Evolutionary conservation across 1,140 invertebrate species (phyloP).

Genomic region (Drosophila tsacasi): DNA sequence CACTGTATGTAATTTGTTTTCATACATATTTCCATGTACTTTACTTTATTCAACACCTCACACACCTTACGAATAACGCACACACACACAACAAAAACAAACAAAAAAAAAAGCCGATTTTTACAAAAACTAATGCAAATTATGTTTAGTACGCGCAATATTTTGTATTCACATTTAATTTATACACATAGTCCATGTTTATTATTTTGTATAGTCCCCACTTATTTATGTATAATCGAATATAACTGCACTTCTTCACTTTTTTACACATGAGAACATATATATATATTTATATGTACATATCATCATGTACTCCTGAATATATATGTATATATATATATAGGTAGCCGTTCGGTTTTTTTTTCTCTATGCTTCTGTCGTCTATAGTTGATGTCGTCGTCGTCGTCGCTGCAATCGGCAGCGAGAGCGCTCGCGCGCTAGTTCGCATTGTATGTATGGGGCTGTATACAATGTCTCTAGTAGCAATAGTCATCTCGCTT

Average conservation of each 20-base stretch:
- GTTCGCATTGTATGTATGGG: conserved; percentile 44
- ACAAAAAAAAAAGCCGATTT: conserved; percentile 35
- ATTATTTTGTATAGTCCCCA: conserved; percentile 35
- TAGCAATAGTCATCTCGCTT: conserved; percentile 58
- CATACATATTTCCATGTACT: conserved; percentile 20
- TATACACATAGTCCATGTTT: conserved; percentile 20
- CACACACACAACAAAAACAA: conserved; percentile 16
- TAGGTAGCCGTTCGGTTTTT: conserved; percentile 38
- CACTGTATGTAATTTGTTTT: conserved; percentile 18
- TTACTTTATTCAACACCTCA: conserved; percentile 18
- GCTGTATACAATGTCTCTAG: conserved; percentile 42
- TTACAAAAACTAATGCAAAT: conserved; percentile 15
- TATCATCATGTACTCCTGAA: conserved; percentile 15
- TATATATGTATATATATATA: conserved; percentile 24
- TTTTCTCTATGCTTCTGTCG: conserved; percentile 52
- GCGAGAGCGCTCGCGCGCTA: conserved; percentile 49
- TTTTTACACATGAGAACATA: conserved; percentile 32
- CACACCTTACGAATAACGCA: conserved; percentile 20
- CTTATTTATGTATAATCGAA: conserved; percentile 10
- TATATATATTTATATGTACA: conserved; percentile 24
- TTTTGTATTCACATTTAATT: conserved; percentile 26
- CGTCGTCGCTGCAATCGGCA: conserved; percentile 43
- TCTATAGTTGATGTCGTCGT: conserved; percentile 36
- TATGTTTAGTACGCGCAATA: conserved; percentile 18
- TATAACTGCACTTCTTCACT: conserved; percentile 44